phyloP scores from a whole-genome alignment of 2,888 invertebrate species.

The Andrena flavipes region DNA sequence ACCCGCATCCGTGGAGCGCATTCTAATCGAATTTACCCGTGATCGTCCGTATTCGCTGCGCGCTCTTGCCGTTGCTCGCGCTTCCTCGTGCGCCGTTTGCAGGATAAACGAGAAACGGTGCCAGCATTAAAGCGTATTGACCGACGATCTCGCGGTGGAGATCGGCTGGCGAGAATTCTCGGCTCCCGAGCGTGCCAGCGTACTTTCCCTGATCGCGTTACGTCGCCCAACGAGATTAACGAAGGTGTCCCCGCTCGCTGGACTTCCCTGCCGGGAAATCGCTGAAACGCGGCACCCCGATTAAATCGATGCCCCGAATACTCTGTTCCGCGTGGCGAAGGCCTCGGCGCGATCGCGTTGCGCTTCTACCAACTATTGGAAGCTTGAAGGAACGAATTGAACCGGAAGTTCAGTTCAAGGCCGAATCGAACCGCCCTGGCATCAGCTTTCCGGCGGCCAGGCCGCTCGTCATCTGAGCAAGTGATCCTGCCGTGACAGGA shows the following conservation, averaged over 20 bases:
- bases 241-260: neutral
- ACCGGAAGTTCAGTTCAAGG: constrained; percentile 55
- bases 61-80: neutral
- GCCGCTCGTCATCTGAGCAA: constrained; percentile 81
- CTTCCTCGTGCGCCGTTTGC: neutral
- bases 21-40: neutral
- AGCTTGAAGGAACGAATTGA: neutral
- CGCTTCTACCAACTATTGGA: too few relatives aligned
- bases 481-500: constrained; percentile 76
- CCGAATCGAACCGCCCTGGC: constrained; percentile 75
- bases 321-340: neutral
- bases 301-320: constrained; percentile 1
- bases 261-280: neutral
- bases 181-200: neutral
- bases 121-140: neutral
- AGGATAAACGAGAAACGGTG: constrained; percentile 9
- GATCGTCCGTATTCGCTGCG: neutral
- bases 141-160: neutral
- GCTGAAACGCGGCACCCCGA: neutral
- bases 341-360: neutral
- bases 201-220: constrained; percentile 11
- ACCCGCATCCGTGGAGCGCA: neutral
- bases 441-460: constrained; percentile 78
- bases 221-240: constrained; percentile 11
- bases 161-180: neutral